phyloP scores from a whole-genome alignment of 2,797 vertebrate species.

The Emydoidea blandingii region DNA sequence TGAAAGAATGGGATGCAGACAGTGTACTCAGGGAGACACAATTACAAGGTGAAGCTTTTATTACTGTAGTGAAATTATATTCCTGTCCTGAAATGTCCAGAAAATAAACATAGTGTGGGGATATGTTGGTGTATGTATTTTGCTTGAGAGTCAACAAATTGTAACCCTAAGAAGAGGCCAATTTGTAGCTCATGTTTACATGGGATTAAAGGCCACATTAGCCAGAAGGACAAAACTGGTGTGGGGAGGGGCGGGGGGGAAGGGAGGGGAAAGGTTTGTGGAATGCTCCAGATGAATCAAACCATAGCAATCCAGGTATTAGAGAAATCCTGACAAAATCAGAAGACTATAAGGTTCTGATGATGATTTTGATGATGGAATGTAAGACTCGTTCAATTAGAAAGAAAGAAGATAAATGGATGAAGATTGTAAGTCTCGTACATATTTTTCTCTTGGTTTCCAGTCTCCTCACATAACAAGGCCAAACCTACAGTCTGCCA shows the following conservation, averaged over 20 bases:
- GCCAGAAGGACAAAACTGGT: not conserved
- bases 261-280: not conserved
- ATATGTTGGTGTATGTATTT: not conserved
- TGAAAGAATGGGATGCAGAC: not conserved
- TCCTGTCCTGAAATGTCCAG: not conserved
- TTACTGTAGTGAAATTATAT: not conserved
- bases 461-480: fast-evolving
- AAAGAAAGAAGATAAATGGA: not conserved
- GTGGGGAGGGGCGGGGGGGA: not conserved
- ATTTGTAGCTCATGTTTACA: not conserved
- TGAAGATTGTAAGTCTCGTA: not conserved
- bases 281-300: not conserved
- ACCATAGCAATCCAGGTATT: not conserved
- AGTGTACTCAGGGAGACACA: not conserved
- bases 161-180: not conserved
- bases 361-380: too few species aligned
- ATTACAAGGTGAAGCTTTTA: not conserved
- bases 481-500: not conserved
- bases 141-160: not conserved
- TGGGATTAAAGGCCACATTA: not conserved
- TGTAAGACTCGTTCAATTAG: not conserved
- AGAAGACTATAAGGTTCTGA: not conserved
- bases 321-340: not conserved
- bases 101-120: not conserved
- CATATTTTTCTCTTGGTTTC: not conserved